Evolutionary conservation across 2,888 invertebrate species (phyloP), one percentile per base, ranked within the genome.

Genomic region (Poecilus cupreus): DNA sequence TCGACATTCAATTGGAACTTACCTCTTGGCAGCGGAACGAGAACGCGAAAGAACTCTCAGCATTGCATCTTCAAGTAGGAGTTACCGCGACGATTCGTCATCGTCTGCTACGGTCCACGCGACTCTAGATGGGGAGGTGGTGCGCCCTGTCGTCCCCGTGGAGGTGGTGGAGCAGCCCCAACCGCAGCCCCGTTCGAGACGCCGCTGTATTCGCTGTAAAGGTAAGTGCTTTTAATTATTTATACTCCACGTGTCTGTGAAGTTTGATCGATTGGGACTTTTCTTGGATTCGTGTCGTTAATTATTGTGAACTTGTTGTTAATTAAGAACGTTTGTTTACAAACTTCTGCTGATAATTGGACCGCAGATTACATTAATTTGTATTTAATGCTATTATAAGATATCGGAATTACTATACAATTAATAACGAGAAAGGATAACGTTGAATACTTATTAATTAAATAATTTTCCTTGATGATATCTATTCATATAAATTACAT

Each of bases 1-100:
- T 43, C 90, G 94, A 83, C 94, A 94, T 86, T 94, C 94, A 0
- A 93, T 94, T 16, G 93, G 94, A 4, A 93, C 93, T 0, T 94
- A 93, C 85, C 87, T 93, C 70, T 88, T 91, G 1, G 51, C 70
- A 32, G 32, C 32, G 1, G 32, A 32, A 3, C 32, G 32, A 5
- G 91, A 91, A 1, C 91, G 88, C 37, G 87, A 88, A 76, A 83
- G 88, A 26, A 90, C 86, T 0, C 83, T 85, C 13, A 88, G 87
- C 82, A 85, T 86, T 3, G 86, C 87, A 0, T 87, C 86, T 2
- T 85, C 85, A 10, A 85, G 86, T 6, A 85, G 84, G 57, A 88
- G 87, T 82, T 89, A 88, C 83, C 87, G 87, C 80, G 88, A 89
- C 37, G 88, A 88, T 80, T 85, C 86, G 77, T 85, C 87, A 78